phyloP scores from a whole-genome alignment of 2,888 invertebrate species.

The Palloptera scutellata region DNA sequence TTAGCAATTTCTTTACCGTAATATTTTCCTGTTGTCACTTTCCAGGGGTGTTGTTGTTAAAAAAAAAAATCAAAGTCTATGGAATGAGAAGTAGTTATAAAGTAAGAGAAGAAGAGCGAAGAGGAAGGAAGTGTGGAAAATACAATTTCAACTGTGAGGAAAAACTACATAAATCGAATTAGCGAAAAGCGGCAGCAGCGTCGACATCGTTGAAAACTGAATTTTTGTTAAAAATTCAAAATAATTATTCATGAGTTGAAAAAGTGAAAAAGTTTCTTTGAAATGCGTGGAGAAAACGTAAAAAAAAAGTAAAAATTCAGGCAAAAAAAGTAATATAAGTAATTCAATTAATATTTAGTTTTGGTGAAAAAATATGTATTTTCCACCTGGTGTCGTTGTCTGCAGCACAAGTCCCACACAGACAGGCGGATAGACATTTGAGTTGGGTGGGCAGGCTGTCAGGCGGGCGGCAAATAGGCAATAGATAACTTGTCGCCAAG shows the following conservation, averaged over 20 bases:
- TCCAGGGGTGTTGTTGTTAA: no score
- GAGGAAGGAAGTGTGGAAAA: no score
- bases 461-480: background rate
- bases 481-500: no score
- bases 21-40: no score
- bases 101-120: no score
- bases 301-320: background rate
- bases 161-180: conserved; percentile 19
- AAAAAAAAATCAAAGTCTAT: no score
- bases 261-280: conserved; percentile 12
- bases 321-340: background rate
- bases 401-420: background rate
- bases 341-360: no score
- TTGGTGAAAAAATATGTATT: background rate
- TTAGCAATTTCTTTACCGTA: no score
- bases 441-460: background rate
- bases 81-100: no score
- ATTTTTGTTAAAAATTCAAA: conserved; percentile 4
- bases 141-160: no score
- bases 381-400: background rate
- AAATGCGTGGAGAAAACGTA: background rate
- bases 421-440: background rate
- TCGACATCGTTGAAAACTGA: no score
- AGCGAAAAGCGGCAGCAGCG: conserved; percentile 5
- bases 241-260: background rate